Evolutionary conservation across 2,797 vertebrate species (phyloP), one percentile per base, ranked within the genome.

Genomic region (Leptatherina wallacei): DNA sequence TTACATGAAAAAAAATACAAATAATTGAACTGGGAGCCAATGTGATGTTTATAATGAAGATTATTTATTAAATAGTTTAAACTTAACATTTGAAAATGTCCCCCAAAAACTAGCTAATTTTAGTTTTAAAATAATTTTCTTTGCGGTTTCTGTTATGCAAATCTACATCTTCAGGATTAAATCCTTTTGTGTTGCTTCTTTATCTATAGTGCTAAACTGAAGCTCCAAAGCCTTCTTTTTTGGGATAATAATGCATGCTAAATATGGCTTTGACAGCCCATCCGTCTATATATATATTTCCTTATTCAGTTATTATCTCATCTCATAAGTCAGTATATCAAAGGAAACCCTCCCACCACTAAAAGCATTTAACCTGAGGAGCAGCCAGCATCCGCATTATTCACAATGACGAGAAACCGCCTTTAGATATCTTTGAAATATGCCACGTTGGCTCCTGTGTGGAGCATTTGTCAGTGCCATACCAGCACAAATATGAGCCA

Each of bases 391-490:
- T 69, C 59, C 0, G 64, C 67, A 68, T 87, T 72, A 73, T 86
- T 81, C 80, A 77, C 68, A 59, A 0, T 52, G 75, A 82, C 73
- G 80, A 84, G 75, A 81, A 87, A 71, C 67, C 12, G 35, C 22
- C n/a, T 65, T 78, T 33, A 24, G 61, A 49, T 44, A 77, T 78
- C 69, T 88, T 77, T 86, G 69, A 88, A 89, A 89, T 85, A 71
- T 79, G 65, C 66, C 81, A 75, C 72, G 24, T 4, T 65, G 81
- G 75, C 73, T 74, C 70, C 62, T 75, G 62, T 56, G 71, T 42
- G 61, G 54, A 80, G 69, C 81, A 78, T 92, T 85, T 87, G 75
- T 89, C 89, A 90, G 66, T 42, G 83, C 73, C 86, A 80, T 69
- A 18, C 35, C 35, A 60, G 77, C 74, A 88, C 79, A 80, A 75